These are phyloP conservation scores for Ceraclea dissimilis DNA, from an alignment of 2,888 invertebrate species.

Conservation along the genomic window DNA sequence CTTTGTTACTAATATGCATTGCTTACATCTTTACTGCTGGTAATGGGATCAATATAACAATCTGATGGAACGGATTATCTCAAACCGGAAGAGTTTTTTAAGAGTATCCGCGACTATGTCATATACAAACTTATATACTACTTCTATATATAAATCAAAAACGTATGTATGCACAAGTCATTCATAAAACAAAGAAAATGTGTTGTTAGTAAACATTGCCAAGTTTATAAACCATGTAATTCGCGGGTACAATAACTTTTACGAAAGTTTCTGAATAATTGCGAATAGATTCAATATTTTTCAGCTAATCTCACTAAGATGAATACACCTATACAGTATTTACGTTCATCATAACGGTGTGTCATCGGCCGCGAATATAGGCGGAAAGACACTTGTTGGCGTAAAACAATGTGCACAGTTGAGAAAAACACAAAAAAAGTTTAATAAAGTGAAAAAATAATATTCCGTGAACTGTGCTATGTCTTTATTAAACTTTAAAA, in stretches of 20 bases:
- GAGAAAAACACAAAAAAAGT: not conserved
- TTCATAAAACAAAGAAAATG: conserved; percentile 15
- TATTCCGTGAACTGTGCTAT: not conserved
- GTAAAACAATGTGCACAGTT: conserved; percentile 2
- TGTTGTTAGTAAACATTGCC: conserved; percentile 21
- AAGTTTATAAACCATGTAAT: not conserved
- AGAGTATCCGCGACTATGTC: not conserved
- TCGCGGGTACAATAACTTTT: not conserved
- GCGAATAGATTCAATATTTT: too few relatives aligned
- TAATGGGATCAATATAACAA: too few relatives aligned
- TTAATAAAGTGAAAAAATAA: conserved; percentile 2
- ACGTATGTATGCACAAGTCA: not conserved
- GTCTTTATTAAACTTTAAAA: not conserved
- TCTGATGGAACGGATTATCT: too few relatives aligned
- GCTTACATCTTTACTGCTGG: too few relatives aligned
- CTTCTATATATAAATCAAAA: conserved; percentile 1
- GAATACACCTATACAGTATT: conserved; percentile 2
- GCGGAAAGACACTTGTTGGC: conserved; percentile 12
- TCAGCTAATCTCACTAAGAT: too few relatives aligned
- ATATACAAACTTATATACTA: not conserved
- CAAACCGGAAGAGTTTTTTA: conserved; percentile 1
- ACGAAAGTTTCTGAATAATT: not conserved
- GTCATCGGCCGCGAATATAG: conserved; percentile 18
- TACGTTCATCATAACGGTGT: conserved; percentile 17
- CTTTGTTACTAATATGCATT: too few relatives aligned